Evolutionary conservation across 2,888 invertebrate genomes (phyloP).

Genomic region (Cephonodes hylas): DNA sequence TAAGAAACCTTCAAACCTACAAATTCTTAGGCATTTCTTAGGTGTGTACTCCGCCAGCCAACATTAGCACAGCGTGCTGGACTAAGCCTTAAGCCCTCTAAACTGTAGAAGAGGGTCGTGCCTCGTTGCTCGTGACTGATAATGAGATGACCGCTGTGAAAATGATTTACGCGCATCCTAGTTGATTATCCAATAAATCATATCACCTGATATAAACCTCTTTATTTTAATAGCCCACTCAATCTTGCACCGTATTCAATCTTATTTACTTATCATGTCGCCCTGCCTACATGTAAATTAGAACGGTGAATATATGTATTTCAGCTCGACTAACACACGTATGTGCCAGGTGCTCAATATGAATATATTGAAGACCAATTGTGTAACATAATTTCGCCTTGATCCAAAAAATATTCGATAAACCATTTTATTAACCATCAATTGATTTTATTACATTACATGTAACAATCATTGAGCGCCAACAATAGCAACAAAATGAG

Average conservation of each 20-base stretch:
- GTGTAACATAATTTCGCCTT: not conserved
- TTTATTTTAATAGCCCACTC: too few species aligned
- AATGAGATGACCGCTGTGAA: too few species aligned
- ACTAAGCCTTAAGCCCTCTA: too few species aligned
- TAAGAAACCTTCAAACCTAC: too few species aligned
- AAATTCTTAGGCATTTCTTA: too few species aligned
- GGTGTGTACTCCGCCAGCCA: too few species aligned
- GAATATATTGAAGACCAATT: not conserved
- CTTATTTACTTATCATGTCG: not conserved
- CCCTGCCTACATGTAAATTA: not conserved
- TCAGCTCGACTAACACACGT: not conserved
- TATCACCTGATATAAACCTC: too few species aligned
- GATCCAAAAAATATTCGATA: not conserved
- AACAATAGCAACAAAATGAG: constrained; percentile 5
- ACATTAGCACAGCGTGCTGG: too few species aligned
- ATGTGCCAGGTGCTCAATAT: not conserved
- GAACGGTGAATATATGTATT: not conserved
- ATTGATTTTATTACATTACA: constrained; percentile 8
- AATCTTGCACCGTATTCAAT: not conserved
- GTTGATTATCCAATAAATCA: too few species aligned
- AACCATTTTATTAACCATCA: constrained; percentile 6
- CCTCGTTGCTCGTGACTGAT: too few species aligned
- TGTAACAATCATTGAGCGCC: constrained; percentile 1
- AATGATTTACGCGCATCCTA: too few species aligned
- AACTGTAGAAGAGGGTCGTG: too few species aligned